Percentiles rank a stretch among this genome's conserved stretches.
phyloP scores from a whole-genome alignment of 2,113 vertebrate species.

The Barbus barbus region DNA sequence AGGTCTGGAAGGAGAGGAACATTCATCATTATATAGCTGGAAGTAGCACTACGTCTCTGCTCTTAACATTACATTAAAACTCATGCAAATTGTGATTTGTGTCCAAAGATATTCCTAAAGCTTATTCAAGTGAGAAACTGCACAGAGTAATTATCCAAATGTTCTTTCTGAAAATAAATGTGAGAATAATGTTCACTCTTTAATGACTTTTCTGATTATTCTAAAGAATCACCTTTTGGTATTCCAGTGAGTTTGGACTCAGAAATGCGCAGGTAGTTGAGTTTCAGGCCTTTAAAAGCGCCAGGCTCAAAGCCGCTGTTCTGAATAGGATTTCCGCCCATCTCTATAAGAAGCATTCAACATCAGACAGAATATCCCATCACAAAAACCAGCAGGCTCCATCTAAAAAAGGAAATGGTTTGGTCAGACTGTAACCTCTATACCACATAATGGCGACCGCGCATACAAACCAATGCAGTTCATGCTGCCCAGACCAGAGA shows the following conservation, averaged over 20 bases:
- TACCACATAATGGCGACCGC: conserved; percentile 33
- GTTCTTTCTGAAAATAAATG: neutral
- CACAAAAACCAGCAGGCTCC: conserved; percentile 49
- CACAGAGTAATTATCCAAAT: neutral
- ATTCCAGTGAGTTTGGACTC: conserved; percentile 86
- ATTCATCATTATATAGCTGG: conserved; percentile 1
- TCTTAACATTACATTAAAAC: neutral
- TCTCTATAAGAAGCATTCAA: conserved; percentile 75
- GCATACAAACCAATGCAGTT: conserved; percentile 85
- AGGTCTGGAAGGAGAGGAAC: conserved; percentile 73
- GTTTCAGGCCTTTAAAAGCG: conserved; percentile 88
- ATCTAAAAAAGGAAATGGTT: conserved; percentile 45
- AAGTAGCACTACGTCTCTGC: neutral
- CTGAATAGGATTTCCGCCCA: conserved; percentile 89
- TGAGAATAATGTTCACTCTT: neutral
- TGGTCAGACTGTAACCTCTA: conserved; percentile 40
- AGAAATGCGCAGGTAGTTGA: conserved; percentile 89
- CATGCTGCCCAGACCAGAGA: conserved; percentile 82
- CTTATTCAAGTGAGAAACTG: conserved; percentile 17
- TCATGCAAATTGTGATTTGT: conserved; percentile 2
- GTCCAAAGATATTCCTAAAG: neutral
- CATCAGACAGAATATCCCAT: conserved; percentile 58
- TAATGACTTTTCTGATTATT: neutral
- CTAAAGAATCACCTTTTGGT: conserved; percentile 82
- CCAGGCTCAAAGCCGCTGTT: conserved; percentile 90